Conservation (phyloP, 2,888 invertebrate genomes). For the Strigamia crassipes region DNA sequence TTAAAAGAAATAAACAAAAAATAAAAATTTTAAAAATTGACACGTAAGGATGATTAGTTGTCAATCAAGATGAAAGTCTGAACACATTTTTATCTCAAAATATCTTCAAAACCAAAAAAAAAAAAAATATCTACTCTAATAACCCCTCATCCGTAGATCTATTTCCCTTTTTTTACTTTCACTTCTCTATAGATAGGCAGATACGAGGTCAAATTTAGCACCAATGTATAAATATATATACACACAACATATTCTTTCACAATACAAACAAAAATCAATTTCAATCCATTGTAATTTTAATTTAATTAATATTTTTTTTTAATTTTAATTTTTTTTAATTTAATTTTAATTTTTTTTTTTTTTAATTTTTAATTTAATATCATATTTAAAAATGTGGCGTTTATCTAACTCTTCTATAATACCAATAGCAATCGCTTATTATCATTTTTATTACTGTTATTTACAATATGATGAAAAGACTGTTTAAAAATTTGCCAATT, state of each 20-base stretch:
- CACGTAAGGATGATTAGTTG: slow-evolving; percentile 14
- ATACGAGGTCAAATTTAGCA: background rate
- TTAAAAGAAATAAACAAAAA: background rate
- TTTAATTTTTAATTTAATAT: background rate
- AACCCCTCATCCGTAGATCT: background rate
- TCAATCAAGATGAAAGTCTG: slow-evolving; percentile 32
- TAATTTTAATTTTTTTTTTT: background rate
- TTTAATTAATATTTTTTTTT: no score
- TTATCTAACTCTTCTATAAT: no score
- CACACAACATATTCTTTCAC: background rate
- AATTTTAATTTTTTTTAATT: background rate
- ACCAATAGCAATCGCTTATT: background rate
- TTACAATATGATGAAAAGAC: background rate
- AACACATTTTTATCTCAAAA: background rate
- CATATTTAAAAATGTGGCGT: no score
- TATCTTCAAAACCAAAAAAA: background rate
- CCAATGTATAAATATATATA: background rate
- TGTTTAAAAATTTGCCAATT: slow-evolving; percentile 18
- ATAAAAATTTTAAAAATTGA: background rate
- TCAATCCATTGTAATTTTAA: background rate
- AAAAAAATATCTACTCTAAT: background rate
- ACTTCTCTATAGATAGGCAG: slow-evolving; percentile 9
- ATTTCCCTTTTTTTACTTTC: slow-evolving; percentile 25
- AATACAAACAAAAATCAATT: background rate
- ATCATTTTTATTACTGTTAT: slow-evolving; percentile 3